Conservation (phyloP, 2,113 vertebrate species). For the Muntiacus reevesi region DNA sequence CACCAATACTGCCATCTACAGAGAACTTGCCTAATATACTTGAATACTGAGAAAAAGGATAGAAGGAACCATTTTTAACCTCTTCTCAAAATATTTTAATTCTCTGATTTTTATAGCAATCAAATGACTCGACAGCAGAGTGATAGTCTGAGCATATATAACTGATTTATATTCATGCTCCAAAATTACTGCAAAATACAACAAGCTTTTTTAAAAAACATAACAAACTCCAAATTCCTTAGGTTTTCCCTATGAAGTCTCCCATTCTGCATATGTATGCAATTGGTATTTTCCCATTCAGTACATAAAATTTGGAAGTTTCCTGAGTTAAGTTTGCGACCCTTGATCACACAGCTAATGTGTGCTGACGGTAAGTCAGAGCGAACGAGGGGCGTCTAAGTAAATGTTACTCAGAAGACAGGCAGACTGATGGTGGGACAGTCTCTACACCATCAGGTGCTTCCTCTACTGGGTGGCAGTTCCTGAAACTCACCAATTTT, state of each 20-base stretch:
- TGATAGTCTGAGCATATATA: neutral
- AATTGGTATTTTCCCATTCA: neutral
- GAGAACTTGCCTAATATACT: neutral
- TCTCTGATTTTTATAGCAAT: neutral
- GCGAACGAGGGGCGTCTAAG: neutral
- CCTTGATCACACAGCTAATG: neutral
- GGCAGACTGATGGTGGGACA: neutral
- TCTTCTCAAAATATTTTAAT: slow-evolving; percentile 9
- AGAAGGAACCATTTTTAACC: neutral
- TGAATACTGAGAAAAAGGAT: neutral
- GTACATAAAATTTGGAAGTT: slow-evolving; percentile 10
- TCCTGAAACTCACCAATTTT: slow-evolving; percentile 32
- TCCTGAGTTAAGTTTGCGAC: neutral
- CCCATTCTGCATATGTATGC: neutral
- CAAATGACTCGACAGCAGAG: neutral
- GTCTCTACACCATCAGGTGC: neutral
- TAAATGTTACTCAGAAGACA: neutral
- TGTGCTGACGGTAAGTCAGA: neutral
- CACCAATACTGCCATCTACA: neutral
- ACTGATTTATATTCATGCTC: neutral
- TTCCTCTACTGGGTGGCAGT: slow-evolving; percentile 8
- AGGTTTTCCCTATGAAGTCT: neutral
- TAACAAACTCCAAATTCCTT: neutral
- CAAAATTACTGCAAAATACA: neutral
- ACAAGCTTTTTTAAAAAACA: neutral